Evolutionary conservation across 2,113 vertebrate genomes (phyloP).

Genomic region (Dipodomys spectabilis): DNA sequence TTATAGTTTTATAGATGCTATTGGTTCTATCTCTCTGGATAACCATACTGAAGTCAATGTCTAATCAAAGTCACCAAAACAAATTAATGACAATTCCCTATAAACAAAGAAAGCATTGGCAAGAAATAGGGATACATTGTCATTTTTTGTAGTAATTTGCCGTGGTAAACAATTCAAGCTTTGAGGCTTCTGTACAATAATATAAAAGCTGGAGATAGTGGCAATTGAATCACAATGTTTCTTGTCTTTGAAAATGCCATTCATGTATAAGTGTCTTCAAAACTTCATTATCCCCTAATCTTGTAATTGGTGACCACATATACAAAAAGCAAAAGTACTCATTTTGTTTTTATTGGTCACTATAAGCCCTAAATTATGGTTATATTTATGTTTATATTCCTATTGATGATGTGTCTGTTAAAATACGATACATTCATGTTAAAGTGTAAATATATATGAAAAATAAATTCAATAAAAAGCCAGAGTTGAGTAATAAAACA

Average conservation of each 20-base stretch:
- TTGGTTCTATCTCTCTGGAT: neutral
- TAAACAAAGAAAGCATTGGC: neutral
- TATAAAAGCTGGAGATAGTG: no score
- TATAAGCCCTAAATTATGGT: neutral
- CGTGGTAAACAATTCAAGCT: neutral
- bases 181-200: neutral
- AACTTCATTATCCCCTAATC: neutral
- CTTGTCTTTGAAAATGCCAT: neutral
- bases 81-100: neutral
- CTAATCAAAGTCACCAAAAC: no score
- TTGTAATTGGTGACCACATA: neutral
- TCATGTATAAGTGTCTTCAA: neutral
- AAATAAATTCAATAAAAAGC: neutral
- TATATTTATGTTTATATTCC: neutral
- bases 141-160: neutral
- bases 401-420: neutral
- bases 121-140: neutral
- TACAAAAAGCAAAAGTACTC: constrained; percentile 39
- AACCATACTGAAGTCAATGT: neutral
- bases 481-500: neutral
- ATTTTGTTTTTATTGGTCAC: neutral
- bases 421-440: neutral
- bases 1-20: neutral
- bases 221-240: neutral
- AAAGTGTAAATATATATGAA: neutral